These are phyloP conservation scores for Anguilla marmorata DNA, from an alignment of 2,797 vertebrate genomes.

Conservation along the genomic window DNA sequence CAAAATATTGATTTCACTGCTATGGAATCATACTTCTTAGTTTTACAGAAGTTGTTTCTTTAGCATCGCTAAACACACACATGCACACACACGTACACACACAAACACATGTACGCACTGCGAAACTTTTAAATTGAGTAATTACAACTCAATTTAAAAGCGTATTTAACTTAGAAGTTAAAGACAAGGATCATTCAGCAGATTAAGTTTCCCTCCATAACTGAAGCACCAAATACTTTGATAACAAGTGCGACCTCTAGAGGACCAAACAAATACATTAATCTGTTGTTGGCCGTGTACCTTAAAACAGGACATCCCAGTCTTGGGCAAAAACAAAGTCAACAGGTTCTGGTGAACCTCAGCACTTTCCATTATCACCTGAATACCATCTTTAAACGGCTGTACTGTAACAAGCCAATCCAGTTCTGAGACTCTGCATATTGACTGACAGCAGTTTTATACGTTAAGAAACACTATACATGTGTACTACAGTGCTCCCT, in stretches of 20 bases:
- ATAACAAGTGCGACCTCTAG: neutral
- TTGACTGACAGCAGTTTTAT: neutral
- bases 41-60: neutral
- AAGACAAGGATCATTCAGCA: neutral
- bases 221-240: neutral
- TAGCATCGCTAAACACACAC: no score
- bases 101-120: no score
- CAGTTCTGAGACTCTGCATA: neutral
- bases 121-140: neutral
- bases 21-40: neutral
- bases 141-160: neutral
- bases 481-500: slow-evolving; percentile 1
- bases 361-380: neutral
- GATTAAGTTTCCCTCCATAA: neutral
- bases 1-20: neutral
- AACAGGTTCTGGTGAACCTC: slow-evolving; percentile 7
- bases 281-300: neutral
- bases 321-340: neutral
- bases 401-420: neutral
- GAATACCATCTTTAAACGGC: neutral
- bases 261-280: neutral
- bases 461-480: neutral
- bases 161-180: neutral
- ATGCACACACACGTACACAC: no score
- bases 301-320: slow-evolving; percentile 1